Evolutionary conservation across 1,140 invertebrate species (phyloP).

Genomic region (Lethrus apterus): DNA sequence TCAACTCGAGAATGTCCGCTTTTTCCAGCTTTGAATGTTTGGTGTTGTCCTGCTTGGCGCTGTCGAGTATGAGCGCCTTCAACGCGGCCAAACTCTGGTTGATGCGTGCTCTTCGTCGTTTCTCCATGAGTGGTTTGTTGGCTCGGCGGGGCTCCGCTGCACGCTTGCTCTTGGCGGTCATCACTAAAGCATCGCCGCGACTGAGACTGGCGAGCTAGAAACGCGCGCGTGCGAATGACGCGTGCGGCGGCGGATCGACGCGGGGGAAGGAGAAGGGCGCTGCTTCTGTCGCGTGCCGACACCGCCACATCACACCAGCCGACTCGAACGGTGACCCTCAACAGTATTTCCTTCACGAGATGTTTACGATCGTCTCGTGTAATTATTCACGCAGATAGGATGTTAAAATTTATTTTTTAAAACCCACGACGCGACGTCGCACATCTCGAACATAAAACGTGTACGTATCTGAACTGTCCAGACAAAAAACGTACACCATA

Average conservation of each 20-base stretch:
- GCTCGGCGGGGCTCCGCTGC: constrained; percentile 46
- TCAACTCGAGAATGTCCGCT: constrained; percentile 88
- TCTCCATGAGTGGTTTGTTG: constrained; percentile 90
- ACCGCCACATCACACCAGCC: constrained; percentile 36
- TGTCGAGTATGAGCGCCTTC: constrained; percentile 71
- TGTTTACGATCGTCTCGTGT: too few species aligned
- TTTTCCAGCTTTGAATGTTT: constrained; percentile 82
- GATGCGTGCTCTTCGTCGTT: constrained; percentile 76
- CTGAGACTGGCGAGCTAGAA: constrained; percentile 13
- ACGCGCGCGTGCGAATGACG: too few species aligned
- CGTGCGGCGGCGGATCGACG: constrained; percentile 15
- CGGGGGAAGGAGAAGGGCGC: constrained; percentile 21
- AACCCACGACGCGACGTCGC: too few species aligned
- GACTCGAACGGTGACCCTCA: constrained; percentile 4
- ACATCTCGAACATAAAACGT: too few species aligned
- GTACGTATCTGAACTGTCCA: too few species aligned
- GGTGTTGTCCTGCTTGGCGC: constrained; percentile 57
- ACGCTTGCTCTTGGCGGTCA: constrained; percentile 39
- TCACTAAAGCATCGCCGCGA: constrained; percentile 25
- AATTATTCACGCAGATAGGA: too few species aligned
- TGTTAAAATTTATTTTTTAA: too few species aligned
- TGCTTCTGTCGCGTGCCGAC: constrained; percentile 42
- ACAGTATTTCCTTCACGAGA: neutral
- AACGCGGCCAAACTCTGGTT: constrained; percentile 81
- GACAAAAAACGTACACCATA: too few species aligned